These are phyloP conservation scores for Nymphalis urticae DNA, from an alignment of 2,888 invertebrate genomes.

Conservation along the genomic window DNA sequence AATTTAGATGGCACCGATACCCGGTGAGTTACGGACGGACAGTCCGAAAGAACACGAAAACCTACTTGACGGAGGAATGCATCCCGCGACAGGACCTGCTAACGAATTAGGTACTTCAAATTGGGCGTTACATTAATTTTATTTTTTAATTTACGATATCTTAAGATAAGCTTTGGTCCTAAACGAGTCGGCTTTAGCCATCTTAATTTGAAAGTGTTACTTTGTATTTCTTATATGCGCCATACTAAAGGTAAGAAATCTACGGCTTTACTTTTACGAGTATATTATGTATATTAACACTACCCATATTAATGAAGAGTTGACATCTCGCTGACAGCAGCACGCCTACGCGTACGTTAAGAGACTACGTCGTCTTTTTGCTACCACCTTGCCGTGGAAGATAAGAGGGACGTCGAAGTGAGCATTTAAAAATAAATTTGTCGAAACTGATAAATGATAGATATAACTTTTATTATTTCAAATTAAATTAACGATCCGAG, in stretches of 20 bases:
- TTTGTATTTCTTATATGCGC: constrained; percentile 4
- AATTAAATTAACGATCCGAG: constrained; percentile 79
- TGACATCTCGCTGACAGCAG: constrained; percentile 64
- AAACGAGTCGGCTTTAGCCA: constrained; percentile 20
- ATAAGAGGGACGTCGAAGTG: constrained; percentile 72
- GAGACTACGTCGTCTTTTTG: constrained; percentile 53
- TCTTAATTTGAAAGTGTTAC: constrained; percentile 12
- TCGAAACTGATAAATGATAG: constrained; percentile 81
- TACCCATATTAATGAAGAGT: constrained; percentile 51
- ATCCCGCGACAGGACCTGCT: constrained; percentile 73
- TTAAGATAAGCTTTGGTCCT: constrained; percentile 30
- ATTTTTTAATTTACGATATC: constrained; percentile 46
- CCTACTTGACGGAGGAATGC: constrained; percentile 79
- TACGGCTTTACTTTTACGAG: constrained; percentile 1
- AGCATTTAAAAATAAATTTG: constrained; percentile 82
- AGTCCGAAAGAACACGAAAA: constrained; percentile 75
- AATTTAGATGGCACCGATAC: constrained; percentile 81
- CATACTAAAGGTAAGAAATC: not conserved
- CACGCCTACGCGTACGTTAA: constrained; percentile 66
- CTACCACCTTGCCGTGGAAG: constrained; percentile 60
- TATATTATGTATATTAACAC: constrained; percentile 18
- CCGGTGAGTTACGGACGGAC: constrained; percentile 79
- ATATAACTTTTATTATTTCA: constrained; percentile 81
- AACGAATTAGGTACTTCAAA: constrained; percentile 75
- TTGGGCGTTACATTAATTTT: constrained; percentile 51